These are phyloP conservation scores for Drosophila murphyi DNA, from an alignment of 1,140 invertebrate species.

Conservation along the genomic window DNA sequence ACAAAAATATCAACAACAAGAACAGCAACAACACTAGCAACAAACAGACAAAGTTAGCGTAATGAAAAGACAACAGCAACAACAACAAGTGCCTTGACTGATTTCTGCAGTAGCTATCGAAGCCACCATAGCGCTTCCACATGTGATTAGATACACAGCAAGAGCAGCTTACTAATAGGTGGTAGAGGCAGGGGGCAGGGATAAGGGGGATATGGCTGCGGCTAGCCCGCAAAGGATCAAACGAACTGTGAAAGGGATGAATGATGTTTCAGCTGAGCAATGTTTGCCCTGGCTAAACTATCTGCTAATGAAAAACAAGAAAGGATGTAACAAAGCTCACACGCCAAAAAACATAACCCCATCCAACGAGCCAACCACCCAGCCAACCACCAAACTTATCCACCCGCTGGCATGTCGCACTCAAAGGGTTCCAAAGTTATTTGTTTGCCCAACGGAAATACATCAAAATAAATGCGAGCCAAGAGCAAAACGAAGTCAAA, in stretches of 20 bases:
- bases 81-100: slow-evolving; percentile 1
- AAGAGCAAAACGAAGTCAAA: slow-evolving; percentile 55
- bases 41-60: slow-evolving; percentile 7
- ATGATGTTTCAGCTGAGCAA: background rate
- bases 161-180: slow-evolving; percentile 37
- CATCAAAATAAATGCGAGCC: slow-evolving; percentile 75
- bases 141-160: slow-evolving; percentile 35
- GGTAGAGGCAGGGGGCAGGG: too few relatives aligned
- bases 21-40: slow-evolving; percentile 1
- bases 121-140: slow-evolving; percentile 2
- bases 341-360: background rate
- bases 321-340: slow-evolving; percentile 15
- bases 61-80: slow-evolving; percentile 10
- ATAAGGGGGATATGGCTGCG: background rate
- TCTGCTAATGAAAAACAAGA: slow-evolving; percentile 74
- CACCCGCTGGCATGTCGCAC: slow-evolving; percentile 1
- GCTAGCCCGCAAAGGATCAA: slow-evolving; percentile 38
- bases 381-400: background rate
- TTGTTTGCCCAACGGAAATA: slow-evolving; percentile 73
- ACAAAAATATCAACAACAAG: slow-evolving; percentile 2
- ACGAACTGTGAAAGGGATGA: slow-evolving; percentile 45
- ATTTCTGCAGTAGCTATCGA: background rate
- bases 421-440: slow-evolving; percentile 52
- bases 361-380: background rate
- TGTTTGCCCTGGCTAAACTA: slow-evolving; percentile 53